phyloP scores from a whole-genome alignment of 1,140 invertebrate genomes.

The Venturia canescens region DNA sequence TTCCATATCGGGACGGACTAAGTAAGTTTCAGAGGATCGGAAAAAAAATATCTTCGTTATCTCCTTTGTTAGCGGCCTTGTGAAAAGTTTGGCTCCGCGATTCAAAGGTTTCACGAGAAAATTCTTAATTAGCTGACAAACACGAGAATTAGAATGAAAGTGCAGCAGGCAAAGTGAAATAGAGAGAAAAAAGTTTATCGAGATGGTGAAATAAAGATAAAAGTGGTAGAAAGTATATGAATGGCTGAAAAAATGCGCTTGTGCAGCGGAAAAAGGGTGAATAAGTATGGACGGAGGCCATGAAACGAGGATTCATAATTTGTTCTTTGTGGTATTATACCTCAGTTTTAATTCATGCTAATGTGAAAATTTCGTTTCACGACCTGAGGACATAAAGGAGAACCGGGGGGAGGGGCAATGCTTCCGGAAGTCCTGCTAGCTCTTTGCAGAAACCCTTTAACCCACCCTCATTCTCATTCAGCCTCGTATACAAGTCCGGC shows the following conservation, averaged over 20 bases:
- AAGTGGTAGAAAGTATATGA: neutral
- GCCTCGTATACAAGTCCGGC: conserved; percentile 21
- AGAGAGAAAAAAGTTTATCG: neutral
- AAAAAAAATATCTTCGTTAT: conserved; percentile 9
- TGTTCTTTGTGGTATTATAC: conserved; percentile 34
- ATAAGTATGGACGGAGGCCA: conserved; percentile 27
- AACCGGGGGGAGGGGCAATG: neutral
- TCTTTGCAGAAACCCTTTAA: conserved; percentile 27
- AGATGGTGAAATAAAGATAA: neutral
- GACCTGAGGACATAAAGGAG: conserved; percentile 13
- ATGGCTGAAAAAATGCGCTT: neutral
- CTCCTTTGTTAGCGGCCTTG: neutral
- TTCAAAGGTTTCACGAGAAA: neutral
- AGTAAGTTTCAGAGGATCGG: neutral
- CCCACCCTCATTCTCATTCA: neutral
- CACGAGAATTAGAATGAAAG: conserved; percentile 6
- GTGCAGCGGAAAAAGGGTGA: neutral
- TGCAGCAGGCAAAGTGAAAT: conserved; percentile 5
- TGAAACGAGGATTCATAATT: conserved; percentile 22
- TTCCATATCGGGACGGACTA: too few relatives aligned
- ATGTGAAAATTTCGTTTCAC: conserved; percentile 38
- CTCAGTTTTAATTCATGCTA: conserved; percentile 43
- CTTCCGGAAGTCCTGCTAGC: conserved; percentile 28
- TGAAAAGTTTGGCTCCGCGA: neutral
- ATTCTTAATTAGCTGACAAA: conserved; percentile 34